Percentiles rank a stretch among this genome's conserved stretches.
Conservation (phyloP, 2,888 invertebrate genomes). For the Anthophora plumipes region DNA sequence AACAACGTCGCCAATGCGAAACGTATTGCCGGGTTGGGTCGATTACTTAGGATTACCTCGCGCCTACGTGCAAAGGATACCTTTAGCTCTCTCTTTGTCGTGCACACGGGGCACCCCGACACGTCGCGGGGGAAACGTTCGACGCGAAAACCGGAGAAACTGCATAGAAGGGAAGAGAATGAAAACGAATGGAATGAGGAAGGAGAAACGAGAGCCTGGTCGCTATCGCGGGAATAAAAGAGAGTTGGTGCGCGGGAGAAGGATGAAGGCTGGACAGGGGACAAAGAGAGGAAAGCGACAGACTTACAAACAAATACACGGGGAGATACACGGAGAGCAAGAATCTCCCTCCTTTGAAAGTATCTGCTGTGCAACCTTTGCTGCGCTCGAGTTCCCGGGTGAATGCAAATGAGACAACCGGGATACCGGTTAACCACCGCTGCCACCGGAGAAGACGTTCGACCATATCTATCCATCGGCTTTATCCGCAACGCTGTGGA, state of each 20-base stretch:
- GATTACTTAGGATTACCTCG: constrained; percentile 71
- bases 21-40: constrained; percentile 58
- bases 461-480: constrained; percentile 75
- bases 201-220: constrained; percentile 66
- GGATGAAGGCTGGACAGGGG: constrained; percentile 45
- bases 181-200: constrained; percentile 75
- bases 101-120: constrained; percentile 22
- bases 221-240: constrained; percentile 60
- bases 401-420: constrained; percentile 82
- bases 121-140: neutral
- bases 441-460: constrained; percentile 78
- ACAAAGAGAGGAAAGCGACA: constrained; percentile 54
- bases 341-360: constrained; percentile 53
- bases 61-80: constrained; percentile 60
- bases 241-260: constrained; percentile 34
- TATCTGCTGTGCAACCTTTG: constrained; percentile 59
- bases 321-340: constrained; percentile 58
- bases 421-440: constrained; percentile 77
- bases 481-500: constrained; percentile 12
- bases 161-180: constrained; percentile 42
- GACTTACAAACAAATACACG: constrained; percentile 64
- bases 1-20: constrained; percentile 52
- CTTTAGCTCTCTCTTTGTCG: constrained; percentile 1
- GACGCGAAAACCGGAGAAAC: constrained; percentile 35
- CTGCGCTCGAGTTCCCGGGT: constrained; percentile 70